Evolutionary conservation across 2,888 invertebrate genomes (phyloP), one percentile per base, ranked within the genome.

Genomic region (Tuberolachnus salignus): DNA sequence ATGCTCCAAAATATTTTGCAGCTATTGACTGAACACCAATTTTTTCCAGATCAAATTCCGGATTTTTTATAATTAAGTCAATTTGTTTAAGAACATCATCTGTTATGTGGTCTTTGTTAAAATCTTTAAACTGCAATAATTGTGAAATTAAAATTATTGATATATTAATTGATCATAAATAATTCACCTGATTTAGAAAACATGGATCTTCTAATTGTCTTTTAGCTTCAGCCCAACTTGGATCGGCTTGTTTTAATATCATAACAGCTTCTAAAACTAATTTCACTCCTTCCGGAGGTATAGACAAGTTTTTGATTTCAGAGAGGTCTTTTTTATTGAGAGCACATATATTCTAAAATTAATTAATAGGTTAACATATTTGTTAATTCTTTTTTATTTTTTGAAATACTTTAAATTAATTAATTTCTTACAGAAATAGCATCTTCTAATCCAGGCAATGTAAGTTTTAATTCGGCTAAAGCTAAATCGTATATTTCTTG

Each of bases 141-240:
- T 3, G 46, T 64, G 14, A 53, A 67, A 13, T 51, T 21, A 23
- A 13, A 4, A 11, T 3, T 53, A 23, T 3, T 21, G 1, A 14
- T 10, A 66, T 9, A n/a, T 9, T 42, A 61, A 71, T 59, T 8
- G 3, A 23, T 19, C 64, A 49, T 8, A 26, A 11, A 14, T 13
- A 9, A 81, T 82, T 81, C 81, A 87, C 87, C 82, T 86, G 89
- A 83, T 91, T 91, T 57, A 94, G 85, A 85, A 94, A 94, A 84
- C 91, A 91, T 81, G 91, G 90, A 84, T 93, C 92, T 81, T 94
- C 94, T n/a, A 96, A 88, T 83, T 94, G 92, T 44, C 92, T 89
- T 84, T 96, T 96, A 0, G 95, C 92, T 86, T 94, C 94, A 0
- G 91, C 89, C 95, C 96, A 96, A 0, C 92, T 92, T 1, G 95